phyloP scores from a whole-genome alignment of 2,113 vertebrate genomes.

The Pollimyrus isidori region DNA sequence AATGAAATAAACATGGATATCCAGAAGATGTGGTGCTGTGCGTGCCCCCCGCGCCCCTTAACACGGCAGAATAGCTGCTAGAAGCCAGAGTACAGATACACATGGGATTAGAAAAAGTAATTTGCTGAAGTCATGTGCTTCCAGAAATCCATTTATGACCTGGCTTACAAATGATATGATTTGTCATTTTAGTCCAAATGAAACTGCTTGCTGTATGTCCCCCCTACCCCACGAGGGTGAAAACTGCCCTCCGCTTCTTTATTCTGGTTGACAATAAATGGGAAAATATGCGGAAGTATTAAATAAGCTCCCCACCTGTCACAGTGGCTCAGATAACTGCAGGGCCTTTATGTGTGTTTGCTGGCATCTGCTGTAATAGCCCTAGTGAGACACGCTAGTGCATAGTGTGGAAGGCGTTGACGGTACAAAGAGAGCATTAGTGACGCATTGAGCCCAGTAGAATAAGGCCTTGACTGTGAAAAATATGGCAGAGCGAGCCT shows the following conservation, averaged over 20 bases:
- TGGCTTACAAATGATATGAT: constrained; percentile 22
- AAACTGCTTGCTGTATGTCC: not conserved
- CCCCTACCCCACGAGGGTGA: not conserved
- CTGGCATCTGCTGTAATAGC: not conserved
- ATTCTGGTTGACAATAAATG: not conserved
- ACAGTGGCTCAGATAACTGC: not conserved
- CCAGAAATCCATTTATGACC: not conserved
- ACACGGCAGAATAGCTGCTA: not conserved
- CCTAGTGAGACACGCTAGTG: not conserved
- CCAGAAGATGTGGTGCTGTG: not conserved
- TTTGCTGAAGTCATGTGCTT: not conserved
- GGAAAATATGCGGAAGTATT: not conserved
- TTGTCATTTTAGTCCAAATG: constrained; percentile 36
- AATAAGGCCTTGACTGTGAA: not conserved
- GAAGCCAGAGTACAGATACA: not conserved
- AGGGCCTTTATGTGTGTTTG: not conserved
- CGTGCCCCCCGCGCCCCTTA: too few species aligned
- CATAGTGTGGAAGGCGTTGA: not conserved
- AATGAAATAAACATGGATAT: not conserved
- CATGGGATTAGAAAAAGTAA: not conserved
- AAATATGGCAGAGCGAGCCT: not conserved
- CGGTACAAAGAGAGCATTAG: not conserved
- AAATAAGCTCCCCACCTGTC: not conserved
- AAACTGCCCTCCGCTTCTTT: not conserved
- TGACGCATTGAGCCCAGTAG: not conserved